Evolutionary conservation across 2,888 invertebrate genomes (phyloP), one percentile per base, ranked within the genome.

Genomic region (Andrena hattorfiana): DNA sequence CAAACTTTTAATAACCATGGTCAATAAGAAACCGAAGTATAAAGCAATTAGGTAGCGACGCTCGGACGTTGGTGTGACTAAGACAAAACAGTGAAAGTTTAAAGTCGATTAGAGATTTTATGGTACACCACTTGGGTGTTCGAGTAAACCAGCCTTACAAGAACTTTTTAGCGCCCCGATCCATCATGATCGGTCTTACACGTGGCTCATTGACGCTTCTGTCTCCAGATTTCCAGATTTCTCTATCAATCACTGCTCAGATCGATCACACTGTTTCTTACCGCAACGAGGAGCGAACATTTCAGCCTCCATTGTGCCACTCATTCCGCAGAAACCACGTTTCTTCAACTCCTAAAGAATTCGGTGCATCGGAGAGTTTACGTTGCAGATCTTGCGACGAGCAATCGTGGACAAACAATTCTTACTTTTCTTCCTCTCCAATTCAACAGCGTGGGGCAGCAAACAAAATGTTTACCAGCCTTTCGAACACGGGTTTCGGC

Each of bases 151-250:
- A 76, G 83, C 72, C 83, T 78, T 77, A 66, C 85, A 70, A 81
- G 78, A 86, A 85, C 77, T 86, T 86, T 81, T 87, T 83, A 81
- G 62, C 67, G 62, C 63, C 77, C 54, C 87, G 83, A 90, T 88
- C 85, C 79, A 89, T 90, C 89, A 89, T 84, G 81, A 90, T 90
- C 90, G 79, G 84, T 89, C 89, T 89, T 85, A 72, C 63, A 48
- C 54, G 77, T 76, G 82, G 86, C 74, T 93, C 93, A 89, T 91
- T 92, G 63, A 94, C 94, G 88, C 92, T 92, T 76, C 90, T 93
- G 85, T 92, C 94, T 73, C 93, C 91, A 73, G 74, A 76, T 83
- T 81, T 81, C 71, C 76, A 77, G 79, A 69, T 81, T 79, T 86
- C 77, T 83, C 87, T 85, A 90, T 90, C 91, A 89, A 89, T 90